phyloP scores from a whole-genome alignment of 2,797 vertebrate genomes.

The Pseudocheirus occidentalis region DNA sequence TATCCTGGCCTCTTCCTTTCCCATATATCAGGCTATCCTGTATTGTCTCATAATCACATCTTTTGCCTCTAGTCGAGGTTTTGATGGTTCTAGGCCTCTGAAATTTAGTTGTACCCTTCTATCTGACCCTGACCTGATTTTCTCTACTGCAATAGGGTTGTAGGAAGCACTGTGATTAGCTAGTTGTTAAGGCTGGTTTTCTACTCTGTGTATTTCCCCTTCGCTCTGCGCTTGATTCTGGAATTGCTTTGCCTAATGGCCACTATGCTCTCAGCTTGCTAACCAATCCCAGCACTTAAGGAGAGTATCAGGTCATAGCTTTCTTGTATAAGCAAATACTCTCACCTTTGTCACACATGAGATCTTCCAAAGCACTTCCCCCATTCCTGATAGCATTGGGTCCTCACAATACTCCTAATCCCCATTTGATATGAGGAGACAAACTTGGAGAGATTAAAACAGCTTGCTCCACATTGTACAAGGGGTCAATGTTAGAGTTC shows the following conservation, averaged over 20 bases:
- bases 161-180: background rate
- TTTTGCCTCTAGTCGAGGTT: background rate
- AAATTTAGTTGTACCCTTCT: background rate
- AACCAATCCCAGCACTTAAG: background rate
- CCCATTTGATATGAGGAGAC: background rate
- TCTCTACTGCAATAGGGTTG: background rate
- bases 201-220: background rate
- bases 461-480: background rate
- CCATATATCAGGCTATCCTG: background rate
- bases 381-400: background rate
- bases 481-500: background rate
- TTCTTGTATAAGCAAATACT: background rate
- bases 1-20: background rate
- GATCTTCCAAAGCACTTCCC: background rate
- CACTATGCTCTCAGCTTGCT: background rate
- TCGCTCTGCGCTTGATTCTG: background rate
- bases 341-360: background rate
- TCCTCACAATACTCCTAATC: background rate
- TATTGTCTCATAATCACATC: background rate
- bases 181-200: background rate
- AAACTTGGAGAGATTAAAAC: background rate
- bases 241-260: background rate
- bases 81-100: background rate
- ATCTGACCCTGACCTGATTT: background rate
- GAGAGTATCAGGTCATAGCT: background rate